Base-by-base conservation (phyloP, 1,140 invertebrate genomes). In the Platyscapa corneri region DNA sequence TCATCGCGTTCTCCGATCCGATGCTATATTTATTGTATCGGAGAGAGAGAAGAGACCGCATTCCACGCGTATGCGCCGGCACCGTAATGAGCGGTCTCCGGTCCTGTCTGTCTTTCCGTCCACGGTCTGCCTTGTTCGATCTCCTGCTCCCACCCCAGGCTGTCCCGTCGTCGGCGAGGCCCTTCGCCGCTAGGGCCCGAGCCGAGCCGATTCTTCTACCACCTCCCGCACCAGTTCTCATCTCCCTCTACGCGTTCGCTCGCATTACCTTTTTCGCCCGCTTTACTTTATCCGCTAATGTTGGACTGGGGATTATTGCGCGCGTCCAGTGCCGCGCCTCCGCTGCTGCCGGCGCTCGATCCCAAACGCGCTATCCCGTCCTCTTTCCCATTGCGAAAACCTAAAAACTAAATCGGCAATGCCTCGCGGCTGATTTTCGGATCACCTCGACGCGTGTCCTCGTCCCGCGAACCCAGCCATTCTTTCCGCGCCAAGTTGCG, bases 21-120 rank as follows among this genome's bases (percentile, higher is more conserved):
- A 91, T 90, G 89, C 89, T 91, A 90, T 91, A 92, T 92, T 92
- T 92, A 92, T 92, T 92, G 92, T 91, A 92, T 91, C 91, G 83
- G 86, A 84, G 64, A 39, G 42, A 72, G 60, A 79, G 42, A 32
- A 90, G 87, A 87, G 89, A 88, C 87, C 88, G 90, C 92, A 93
- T 93, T 93, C 92, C 92, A 88, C 88, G 90, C 89, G 91, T 90
- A 82, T 92, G 89, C 91, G 90, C 89, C 89, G 90, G 88, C 88
- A 83, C 72, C 90, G 92, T 93, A 93, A 93, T 93, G 92, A 93
- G 91, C 91, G 91, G 88, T 90, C 92, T 92, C 89, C 90, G 88
- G 88, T 90, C 89, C 91, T 88, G 87, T 90, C 89, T 89, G 86
- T 87, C 86, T 87, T 88, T 88, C 88, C 87, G 75, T 85, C 83